These are phyloP conservation scores for Gobionotothen gibberifrons DNA, from an alignment of 2,797 vertebrate species.

Conservation along the genomic window DNA sequence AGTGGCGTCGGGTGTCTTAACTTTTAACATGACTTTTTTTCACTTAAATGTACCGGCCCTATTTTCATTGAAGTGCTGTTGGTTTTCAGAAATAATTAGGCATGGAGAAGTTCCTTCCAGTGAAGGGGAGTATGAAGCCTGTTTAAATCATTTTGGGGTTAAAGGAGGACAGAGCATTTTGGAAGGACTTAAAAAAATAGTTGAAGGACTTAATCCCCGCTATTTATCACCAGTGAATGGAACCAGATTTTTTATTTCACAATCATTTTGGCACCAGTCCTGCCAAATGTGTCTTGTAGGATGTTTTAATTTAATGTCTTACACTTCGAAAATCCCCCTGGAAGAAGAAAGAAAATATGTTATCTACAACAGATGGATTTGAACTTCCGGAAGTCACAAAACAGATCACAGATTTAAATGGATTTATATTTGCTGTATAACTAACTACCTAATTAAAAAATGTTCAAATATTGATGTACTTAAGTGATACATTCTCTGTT, in stretches of 20 bases:
- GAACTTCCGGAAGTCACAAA: background rate
- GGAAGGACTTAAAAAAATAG: conserved; percentile 27
- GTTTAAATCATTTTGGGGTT: conserved; percentile 23
- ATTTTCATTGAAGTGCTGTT: conserved; percentile 33
- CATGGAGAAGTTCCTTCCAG: conserved; percentile 25
- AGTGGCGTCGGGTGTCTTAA: background rate
- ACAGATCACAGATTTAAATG: background rate
- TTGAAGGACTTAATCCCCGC: conserved; percentile 34
- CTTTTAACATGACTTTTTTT: background rate
- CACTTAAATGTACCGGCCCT: background rate
- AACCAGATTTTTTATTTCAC: conserved; percentile 43
- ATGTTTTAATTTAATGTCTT: conserved; percentile 28
- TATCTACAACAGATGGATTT: conserved; percentile 4
- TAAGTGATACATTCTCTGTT: conserved; percentile 6
- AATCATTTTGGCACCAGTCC: conserved; percentile 15
- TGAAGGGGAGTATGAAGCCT: conserved; percentile 48
- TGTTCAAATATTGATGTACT: too few species aligned
- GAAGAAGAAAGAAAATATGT: conserved; percentile 8
- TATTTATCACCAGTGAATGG: conserved; percentile 62
- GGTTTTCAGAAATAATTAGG: conserved; percentile 62
- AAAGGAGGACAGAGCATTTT: conserved; percentile 26
- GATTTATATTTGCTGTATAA: background rate
- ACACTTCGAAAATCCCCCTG: background rate
- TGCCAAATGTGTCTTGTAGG: conserved; percentile 15
- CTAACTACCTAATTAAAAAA: background rate